Percentiles rank a stretch among this genome's conserved stretches.
These are phyloP conservation scores for Bradypus variegatus DNA, from an alignment of 2,797 vertebrate genomes.

Conservation along the genomic window DNA sequence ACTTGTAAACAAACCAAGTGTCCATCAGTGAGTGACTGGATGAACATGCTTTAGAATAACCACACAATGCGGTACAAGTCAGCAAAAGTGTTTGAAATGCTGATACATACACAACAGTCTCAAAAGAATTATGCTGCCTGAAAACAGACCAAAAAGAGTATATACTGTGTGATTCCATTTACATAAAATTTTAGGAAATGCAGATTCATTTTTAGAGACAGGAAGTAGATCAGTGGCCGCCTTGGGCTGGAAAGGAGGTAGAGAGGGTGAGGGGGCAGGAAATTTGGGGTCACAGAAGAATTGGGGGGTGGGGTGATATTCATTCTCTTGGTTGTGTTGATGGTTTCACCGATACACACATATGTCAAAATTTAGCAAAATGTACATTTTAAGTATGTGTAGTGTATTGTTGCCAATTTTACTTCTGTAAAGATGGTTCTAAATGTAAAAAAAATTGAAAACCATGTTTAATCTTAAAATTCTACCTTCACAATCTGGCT, in stretches of 20 bases:
- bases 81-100: rapidly evolving
- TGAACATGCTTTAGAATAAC: no score
- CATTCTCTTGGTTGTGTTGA: rapidly evolving
- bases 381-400: rapidly evolving
- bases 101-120: rapidly evolving
- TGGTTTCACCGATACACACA: no score
- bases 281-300: not conserved
- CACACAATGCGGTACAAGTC: rapidly evolving
- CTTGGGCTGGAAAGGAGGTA: no score
- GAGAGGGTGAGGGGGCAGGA: not conserved
- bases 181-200: rapidly evolving
- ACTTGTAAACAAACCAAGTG: not conserved
- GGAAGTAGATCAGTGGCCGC: not conserved
- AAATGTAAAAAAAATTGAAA: not conserved
- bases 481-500: not conserved
- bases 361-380: rapidly evolving
- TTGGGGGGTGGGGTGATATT: rapidly evolving
- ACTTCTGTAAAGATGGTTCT: no score
- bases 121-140: rapidly evolving
- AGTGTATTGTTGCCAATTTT: rapidly evolving
- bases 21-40: rapidly evolving
- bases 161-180: rapidly evolving
- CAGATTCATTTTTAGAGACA: no score
- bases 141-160: rapidly evolving
- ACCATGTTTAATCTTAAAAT: not conserved